Conservation (phyloP, 2,888 invertebrate genomes). For the Oscheius myriophilus region DNA sequence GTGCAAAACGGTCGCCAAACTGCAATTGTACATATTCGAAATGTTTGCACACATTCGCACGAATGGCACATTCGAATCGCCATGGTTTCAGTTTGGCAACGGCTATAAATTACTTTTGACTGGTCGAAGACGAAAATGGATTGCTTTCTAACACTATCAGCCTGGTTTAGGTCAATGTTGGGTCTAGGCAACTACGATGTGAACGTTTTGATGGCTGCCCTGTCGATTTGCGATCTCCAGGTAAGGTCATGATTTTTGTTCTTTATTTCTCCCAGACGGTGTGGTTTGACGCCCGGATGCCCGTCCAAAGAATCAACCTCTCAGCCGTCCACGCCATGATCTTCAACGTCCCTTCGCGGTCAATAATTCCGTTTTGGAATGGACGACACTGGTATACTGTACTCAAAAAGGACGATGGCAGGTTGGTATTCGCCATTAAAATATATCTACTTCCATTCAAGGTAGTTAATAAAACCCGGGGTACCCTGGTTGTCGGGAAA, state of each 20-base stretch:
- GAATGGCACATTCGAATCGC: too few species aligned
- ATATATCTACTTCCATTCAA: too few species aligned
- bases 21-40: background rate
- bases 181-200: constrained; percentile 98
- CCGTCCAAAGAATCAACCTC: constrained; percentile 37
- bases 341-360: constrained; percentile 50
- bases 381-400: constrained; percentile 66
- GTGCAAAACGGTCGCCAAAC: background rate
- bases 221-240: constrained; percentile 73
- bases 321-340: constrained; percentile 51
- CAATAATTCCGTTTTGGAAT: constrained; percentile 52
- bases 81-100: too few species aligned
- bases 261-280: constrained; percentile 34
- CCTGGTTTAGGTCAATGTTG: constrained; percentile 74
- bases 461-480: too few species aligned
- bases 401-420: constrained; percentile 36
- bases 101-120: background rate
- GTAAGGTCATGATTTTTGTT: constrained; percentile 11
- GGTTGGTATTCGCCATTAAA: constrained; percentile 34
- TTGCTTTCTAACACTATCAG: too few species aligned
- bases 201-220: constrained; percentile 94
- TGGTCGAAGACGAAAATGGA: background rate
- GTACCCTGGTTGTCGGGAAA: too few species aligned
- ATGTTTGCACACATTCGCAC: too few species aligned
- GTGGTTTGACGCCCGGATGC: constrained; percentile 44